Conservation (phyloP, 2,113 vertebrate genomes). For the Pongo pygmaeus region DNA sequence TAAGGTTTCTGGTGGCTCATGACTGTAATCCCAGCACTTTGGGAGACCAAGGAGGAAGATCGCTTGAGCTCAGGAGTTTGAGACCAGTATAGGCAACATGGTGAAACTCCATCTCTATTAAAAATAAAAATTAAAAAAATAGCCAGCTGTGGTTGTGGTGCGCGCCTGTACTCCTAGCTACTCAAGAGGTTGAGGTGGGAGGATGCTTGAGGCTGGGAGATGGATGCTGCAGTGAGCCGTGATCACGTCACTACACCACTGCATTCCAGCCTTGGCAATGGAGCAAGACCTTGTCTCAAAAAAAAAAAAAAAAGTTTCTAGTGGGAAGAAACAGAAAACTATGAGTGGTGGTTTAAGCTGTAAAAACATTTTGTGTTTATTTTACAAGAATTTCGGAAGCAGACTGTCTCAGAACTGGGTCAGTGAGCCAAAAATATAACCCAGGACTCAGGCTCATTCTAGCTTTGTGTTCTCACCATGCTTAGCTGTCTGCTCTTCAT, state of each 20-base stretch:
- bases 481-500: background rate
- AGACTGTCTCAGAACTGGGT: background rate
- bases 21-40: no score
- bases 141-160: background rate
- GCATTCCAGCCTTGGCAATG: no score
- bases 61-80: no score
- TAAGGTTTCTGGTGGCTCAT: background rate
- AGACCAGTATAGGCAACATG: no score
- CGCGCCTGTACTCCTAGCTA: no score
- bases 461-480: background rate
- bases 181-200: no score
- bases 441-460: background rate
- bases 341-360: background rate
- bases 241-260: no score
- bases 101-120: no score
- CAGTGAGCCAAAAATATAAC: background rate
- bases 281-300: no score
- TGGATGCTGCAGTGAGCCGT: no score
- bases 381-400: background rate
- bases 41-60: no score
- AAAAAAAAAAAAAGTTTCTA: background rate
- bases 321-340: conserved; percentile 2
- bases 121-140: background rate
- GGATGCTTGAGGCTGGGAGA: no score
- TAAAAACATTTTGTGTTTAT: conserved; percentile 14